These are phyloP conservation scores for Ifrita kowaldi DNA, from an alignment of 2,113 vertebrate genomes.

Conservation along the genomic window DNA sequence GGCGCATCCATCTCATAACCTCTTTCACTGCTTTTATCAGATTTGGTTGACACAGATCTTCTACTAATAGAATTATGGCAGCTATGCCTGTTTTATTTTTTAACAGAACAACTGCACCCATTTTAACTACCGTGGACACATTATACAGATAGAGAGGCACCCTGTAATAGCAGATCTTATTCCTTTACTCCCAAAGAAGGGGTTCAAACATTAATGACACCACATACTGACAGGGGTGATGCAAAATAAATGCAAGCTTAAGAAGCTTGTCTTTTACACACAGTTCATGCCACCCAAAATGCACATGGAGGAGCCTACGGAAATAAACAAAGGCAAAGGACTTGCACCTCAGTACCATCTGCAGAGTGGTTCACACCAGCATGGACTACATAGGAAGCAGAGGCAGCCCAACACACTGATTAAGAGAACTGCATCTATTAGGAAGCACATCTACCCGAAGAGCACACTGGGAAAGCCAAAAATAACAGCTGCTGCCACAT, in stretches of 20 bases:
- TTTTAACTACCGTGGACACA: background rate
- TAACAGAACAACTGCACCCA: background rate
- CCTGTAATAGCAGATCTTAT: background rate
- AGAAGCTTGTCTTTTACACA: background rate
- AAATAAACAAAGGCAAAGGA: background rate
- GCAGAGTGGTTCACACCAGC: background rate
- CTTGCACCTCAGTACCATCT: background rate
- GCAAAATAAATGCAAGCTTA: background rate
- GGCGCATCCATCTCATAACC: background rate
- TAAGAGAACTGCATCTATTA: background rate
- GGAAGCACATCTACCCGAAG: background rate
- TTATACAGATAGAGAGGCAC: background rate
- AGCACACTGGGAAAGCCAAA: conserved; percentile 10
- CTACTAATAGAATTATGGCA: background rate
- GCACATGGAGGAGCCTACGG: background rate
- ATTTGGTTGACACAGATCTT: background rate
- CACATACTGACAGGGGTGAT: background rate
- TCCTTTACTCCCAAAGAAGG: background rate
- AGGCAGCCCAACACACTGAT: background rate
- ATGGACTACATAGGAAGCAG: background rate
- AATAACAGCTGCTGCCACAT: conserved; percentile 57
- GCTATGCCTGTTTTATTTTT: background rate
- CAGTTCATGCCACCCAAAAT: background rate
- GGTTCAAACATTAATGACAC: background rate
- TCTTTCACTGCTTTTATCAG: conserved; percentile 20